Evolutionary conservation across 2,888 invertebrate genomes (phyloP).

Genomic region (Chrysolina oricalcia): DNA sequence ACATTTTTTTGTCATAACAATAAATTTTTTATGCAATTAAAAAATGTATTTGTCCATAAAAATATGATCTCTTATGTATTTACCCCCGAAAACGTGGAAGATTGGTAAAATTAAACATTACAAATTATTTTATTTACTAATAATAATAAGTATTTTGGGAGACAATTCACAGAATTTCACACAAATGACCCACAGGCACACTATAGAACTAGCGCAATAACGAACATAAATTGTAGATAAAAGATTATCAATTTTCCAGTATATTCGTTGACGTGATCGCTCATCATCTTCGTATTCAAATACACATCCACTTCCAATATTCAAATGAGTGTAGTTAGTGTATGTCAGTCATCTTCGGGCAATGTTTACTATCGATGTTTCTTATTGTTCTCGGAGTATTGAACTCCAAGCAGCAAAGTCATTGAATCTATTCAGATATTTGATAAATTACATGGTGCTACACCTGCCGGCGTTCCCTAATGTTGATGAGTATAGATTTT

Average conservation of each 20-base stretch:
- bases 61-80: too few species aligned
- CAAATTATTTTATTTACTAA: too few species aligned
- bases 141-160: too few species aligned
- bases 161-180: too few species aligned
- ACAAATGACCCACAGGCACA: too few species aligned
- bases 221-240: neutral
- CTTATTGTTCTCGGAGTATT: slow-evolving; percentile 20
- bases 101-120: too few species aligned
- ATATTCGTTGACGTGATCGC: neutral
- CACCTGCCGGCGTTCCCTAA: slow-evolving; percentile 1
- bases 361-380: slow-evolving; percentile 6
- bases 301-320: neutral
- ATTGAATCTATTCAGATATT: slow-evolving; percentile 5
- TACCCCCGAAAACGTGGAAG: too few species aligned
- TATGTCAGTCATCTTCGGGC: slow-evolving; percentile 13
- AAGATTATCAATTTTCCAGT: neutral
- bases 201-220: neutral
- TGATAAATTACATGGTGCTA: slow-evolving; percentile 29
- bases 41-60: too few species aligned
- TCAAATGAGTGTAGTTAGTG: slow-evolving; percentile 1
- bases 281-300: neutral
- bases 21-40: too few species aligned
- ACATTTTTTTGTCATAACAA: too few species aligned
- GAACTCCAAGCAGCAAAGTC: slow-evolving; percentile 18
- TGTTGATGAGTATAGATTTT: neutral